Base-by-base conservation (phyloP, 2,113 vertebrate genomes). In the Festucalex cinctus region DNA sequence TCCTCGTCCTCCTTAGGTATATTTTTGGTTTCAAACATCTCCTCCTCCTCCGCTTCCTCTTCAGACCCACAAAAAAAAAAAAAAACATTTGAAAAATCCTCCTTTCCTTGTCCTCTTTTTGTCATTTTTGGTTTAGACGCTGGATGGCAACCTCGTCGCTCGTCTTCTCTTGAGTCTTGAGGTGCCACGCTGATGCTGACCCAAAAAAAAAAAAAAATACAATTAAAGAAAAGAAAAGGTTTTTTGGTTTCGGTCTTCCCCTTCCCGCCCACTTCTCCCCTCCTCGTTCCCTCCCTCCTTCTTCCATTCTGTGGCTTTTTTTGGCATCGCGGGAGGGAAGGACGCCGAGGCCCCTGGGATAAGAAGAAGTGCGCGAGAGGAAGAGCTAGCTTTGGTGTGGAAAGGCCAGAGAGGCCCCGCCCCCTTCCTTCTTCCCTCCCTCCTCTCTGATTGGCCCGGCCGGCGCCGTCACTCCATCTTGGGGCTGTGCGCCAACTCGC, bases 401-500 rank as follows among this genome's bases (percentile, higher is more conserved):
- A 89, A 86, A 91, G 89, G 85, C 78, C 28, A 57, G 84, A 88
- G 86, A 85, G 84, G 91, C 75, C 74, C n/a, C 37, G 91, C 75
- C 74, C n/a, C 37, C 73, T 77, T 74, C 84, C 82, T 84, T 61
- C 60, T 22, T 62, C 43, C 82, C 39, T 62, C 43, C 82, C 86
- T 89, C 85, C 78, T 90, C 83, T 85, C 81, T 88, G 84, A 91
- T 92, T 91, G 88, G 88, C 85, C 85, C 83, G 83, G 35, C 57
- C 80, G 80, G 76, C 36, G 75, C 28, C 57, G 82, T 92, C 90
- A 92, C 90, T 95, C 94, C 0, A 92, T 90, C 89, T 92, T 94
- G 85, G 94, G 93, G 88, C 90, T 92, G 91, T 94, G 93, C 82
- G 92, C 91, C 84, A 92, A 86, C 71, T 81, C 91, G 41, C 91